These are phyloP conservation scores for Graphium colonna DNA, from an alignment of 2,888 invertebrate species.

Conservation along the genomic window DNA sequence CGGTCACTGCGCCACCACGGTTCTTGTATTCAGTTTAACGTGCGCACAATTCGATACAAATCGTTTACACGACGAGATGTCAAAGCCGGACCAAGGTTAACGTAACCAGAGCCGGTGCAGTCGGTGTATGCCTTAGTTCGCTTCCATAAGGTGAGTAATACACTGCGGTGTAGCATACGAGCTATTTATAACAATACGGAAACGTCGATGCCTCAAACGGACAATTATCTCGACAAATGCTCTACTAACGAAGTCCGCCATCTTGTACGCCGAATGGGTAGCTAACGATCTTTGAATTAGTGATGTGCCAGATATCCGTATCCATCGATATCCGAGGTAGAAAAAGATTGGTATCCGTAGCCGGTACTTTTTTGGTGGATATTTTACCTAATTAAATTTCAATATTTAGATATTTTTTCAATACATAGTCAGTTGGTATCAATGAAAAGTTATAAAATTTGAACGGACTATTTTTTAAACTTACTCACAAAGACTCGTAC, in stretches of 20 bases:
- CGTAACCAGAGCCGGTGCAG: constrained; percentile 27
- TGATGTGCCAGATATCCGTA: too few relatives aligned
- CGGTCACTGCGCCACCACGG: too few relatives aligned
- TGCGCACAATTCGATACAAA: constrained; percentile 41
- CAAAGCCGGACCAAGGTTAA: constrained; percentile 64
- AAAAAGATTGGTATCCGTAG: too few relatives aligned
- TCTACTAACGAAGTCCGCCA: constrained; percentile 62
- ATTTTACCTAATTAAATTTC: too few relatives aligned
- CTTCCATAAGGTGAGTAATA: constrained; percentile 1
- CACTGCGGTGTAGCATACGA: constrained; percentile 6
- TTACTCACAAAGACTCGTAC: too few relatives aligned
- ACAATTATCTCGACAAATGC: constrained; percentile 74
- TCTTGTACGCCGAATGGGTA: constrained; percentile 58
- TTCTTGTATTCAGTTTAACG: constrained; percentile 26
- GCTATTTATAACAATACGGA: constrained; percentile 57
- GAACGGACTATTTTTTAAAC: too few relatives aligned
- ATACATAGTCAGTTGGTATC: too few relatives aligned
- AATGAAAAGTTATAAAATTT: too few relatives aligned
- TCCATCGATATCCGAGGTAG: too few relatives aligned
- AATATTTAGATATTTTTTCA: too few relatives aligned
- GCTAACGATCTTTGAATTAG: constrained; percentile 66
- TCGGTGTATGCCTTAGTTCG: constrained; percentile 11
- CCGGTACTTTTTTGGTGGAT: too few relatives aligned
- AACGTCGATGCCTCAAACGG: constrained; percentile 59
- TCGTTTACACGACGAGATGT: constrained; percentile 50